phyloP scores from a whole-genome alignment of 2,113 vertebrate genomes.

The Elephas maximus region DNA sequence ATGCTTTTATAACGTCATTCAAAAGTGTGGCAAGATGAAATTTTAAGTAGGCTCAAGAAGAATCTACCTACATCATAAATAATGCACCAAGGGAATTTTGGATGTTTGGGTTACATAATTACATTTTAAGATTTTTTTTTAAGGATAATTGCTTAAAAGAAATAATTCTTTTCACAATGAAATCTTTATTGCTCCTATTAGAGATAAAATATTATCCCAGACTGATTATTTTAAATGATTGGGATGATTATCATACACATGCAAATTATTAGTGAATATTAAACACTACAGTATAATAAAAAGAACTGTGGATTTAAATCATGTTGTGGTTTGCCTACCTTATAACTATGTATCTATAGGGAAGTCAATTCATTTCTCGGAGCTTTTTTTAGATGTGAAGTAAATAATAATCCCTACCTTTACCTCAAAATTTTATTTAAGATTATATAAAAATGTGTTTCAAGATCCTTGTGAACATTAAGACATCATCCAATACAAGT shows the following conservation, averaged over 20 bases:
- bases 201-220: background rate
- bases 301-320: background rate
- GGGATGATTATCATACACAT: no score
- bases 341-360: background rate
- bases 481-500: background rate
- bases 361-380: background rate
- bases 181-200: background rate
- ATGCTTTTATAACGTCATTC: background rate
- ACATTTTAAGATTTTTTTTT: background rate
- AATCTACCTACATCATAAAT: slow-evolving; percentile 55
- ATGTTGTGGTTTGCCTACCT: background rate
- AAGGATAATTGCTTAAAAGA: background rate
- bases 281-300: background rate
- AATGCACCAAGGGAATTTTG: background rate
- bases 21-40: background rate
- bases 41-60: slow-evolving; percentile 46
- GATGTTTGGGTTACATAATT: slow-evolving; percentile 24
- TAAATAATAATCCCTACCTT: background rate
- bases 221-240: slow-evolving; percentile 45
- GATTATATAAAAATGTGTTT: background rate
- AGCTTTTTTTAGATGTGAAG: background rate
- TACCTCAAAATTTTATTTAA: background rate
- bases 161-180: background rate
- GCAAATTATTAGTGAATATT: background rate
- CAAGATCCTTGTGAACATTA: background rate